Evolutionary conservation across 1,140 invertebrate genomes (phyloP), one percentile per base, ranked within the genome.

Genomic region (Dreissena rostriformis): DNA sequence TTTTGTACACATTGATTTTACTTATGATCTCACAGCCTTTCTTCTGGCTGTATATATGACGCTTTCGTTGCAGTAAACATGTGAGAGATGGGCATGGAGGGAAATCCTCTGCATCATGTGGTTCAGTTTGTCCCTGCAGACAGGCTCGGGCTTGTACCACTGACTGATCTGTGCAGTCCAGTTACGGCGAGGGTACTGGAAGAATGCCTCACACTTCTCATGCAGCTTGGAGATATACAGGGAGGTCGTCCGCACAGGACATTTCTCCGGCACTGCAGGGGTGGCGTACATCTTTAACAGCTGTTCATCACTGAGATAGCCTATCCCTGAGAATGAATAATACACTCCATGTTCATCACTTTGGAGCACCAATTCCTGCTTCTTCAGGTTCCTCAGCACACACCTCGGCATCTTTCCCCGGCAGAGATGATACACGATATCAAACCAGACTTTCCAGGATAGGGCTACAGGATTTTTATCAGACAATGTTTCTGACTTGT

Each of bases 381-480:
- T 81, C 10, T 24, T 63, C 8, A 81, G 24, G 2, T 19, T 57
- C 8, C 78, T 51, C 78, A 66, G 71, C 29, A 71, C 67, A 39
- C 61, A 71, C 39, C 51, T 15, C 10, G 78, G 53, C 14, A 72
- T n/a, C 24, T 81, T 70, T 7, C 78, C 78, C 55, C 39, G 55
- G 49, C 53, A 71, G 17, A 81, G 68, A 53, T 81, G 68, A 22
- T 28, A 81, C 22, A 68, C 71, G 14, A 81, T 68, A 29, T 81
- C 78, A 57, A 81, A 81, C 78, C 78, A 81, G 15, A 81, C 78
- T 39, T 81, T 81, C 66, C 66, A 72, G 14, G 51, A 26, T 19
- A 81, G 26, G 70, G 19, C 22, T 1, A 55, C 57, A 17, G 78
- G 78, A 63, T 63, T 24, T 29, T 28, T 53, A 72, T 71, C 78